These are phyloP conservation scores for Drosophila emarginata DNA, from an alignment of 2,888 invertebrate genomes.

Conservation along the genomic window DNA sequence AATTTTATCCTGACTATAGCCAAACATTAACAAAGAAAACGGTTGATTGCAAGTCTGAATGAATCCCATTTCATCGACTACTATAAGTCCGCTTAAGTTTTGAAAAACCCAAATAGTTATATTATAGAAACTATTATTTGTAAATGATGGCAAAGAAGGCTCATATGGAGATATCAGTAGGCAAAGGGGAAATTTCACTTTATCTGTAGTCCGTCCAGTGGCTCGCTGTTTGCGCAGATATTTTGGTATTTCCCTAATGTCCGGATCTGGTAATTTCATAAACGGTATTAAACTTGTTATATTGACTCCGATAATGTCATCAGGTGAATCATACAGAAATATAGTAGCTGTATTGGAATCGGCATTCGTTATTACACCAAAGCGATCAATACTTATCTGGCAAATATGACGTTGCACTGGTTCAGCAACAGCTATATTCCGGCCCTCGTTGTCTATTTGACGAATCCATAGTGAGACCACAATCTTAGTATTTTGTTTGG, in stretches of 20 bases:
- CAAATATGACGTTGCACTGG: conserved; percentile 84
- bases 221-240: conserved; percentile 85
- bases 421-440: conserved; percentile 87
- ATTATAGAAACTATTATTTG: conserved; percentile 32
- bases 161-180: conserved; percentile 83
- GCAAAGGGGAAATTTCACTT: conserved; percentile 86
- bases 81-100: conserved; percentile 87
- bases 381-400: conserved; percentile 66
- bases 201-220: conserved; percentile 86
- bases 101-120: conserved; percentile 84
- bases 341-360: conserved; percentile 83
- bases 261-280: conserved; percentile 83
- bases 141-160: conserved; percentile 33
- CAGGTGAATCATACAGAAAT: conserved; percentile 84
- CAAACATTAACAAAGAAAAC: conserved; percentile 85
- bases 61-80: conserved; percentile 85
- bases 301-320: conserved; percentile 84
- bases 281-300: conserved; percentile 84
- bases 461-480: conserved; percentile 87
- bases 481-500: conserved; percentile 84
- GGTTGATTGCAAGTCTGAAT: conserved; percentile 87
- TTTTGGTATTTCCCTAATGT: conserved; percentile 67
- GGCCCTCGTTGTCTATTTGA: conserved; percentile 84
- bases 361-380: conserved; percentile 65
- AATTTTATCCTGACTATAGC: conserved; percentile 85